These are phyloP conservation scores for Mus minutoides DNA, from an alignment of 2,797 vertebrate species.

Conservation along the genomic window DNA sequence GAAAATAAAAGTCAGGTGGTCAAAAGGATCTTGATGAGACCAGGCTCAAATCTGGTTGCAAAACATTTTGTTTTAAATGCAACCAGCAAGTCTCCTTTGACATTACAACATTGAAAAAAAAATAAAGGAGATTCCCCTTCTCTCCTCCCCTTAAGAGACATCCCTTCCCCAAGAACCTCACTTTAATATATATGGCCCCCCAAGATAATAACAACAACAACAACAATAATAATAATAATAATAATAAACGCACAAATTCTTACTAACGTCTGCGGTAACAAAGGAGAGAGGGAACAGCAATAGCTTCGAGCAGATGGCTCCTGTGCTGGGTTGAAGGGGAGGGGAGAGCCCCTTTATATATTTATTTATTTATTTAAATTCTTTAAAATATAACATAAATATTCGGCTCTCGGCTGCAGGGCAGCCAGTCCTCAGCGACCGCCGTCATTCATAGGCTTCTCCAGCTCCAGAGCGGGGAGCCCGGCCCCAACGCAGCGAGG, in stretches of 20 bases:
- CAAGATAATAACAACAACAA: conserved; percentile 66
- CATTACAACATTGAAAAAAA: conserved; percentile 39
- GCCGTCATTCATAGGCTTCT: conserved; percentile 52
- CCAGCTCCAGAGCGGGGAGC: conserved; percentile 54
- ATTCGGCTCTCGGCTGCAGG: conserved; percentile 86
- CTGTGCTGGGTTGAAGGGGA: conserved; percentile 87
- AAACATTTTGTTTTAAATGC: conserved; percentile 76
- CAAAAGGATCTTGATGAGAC: conserved; percentile 71
- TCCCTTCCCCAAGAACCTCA: conserved; percentile 62
- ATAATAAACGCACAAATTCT: conserved; percentile 83
- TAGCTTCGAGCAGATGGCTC: conserved; percentile 87
- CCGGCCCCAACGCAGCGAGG: conserved; percentile 53
- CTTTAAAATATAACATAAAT: conserved; percentile 90
- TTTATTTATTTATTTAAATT: conserved; percentile 92
- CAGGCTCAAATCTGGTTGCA: conserved; percentile 75
- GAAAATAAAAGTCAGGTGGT: conserved; percentile 79
- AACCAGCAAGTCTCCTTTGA: conserved; percentile 78
- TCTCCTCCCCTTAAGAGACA: conserved; percentile 59
- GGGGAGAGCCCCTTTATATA: conserved; percentile 87
- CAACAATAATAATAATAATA: conserved; percentile 69
- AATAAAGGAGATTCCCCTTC: conserved; percentile 9
- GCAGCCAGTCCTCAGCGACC: conserved; percentile 79
- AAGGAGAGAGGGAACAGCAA: conserved; percentile 86
- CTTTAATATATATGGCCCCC: conserved; percentile 55
- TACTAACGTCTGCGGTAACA: conserved; percentile 88